Percentiles rank a stretch among this genome's conserved stretches.
Conservation (phyloP, 1,140 invertebrate species). For the Cepaea nemoralis region DNA sequence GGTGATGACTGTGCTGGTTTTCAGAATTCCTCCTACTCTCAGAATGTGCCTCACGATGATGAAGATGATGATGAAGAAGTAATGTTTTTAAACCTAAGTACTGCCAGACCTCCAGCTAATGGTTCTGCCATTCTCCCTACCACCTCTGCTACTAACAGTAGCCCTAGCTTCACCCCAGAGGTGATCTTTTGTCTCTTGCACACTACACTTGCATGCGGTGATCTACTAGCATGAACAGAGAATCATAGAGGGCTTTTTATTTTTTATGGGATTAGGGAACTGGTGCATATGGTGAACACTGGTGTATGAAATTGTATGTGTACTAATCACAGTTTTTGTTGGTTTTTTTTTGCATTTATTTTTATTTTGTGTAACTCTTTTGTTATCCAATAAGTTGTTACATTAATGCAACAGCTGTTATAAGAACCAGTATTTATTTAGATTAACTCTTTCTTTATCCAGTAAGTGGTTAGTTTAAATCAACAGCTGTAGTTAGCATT, state of each 20-base stretch:
- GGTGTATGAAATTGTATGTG: no score
- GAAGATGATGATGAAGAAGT: constrained; percentile 37
- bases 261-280: background rate
- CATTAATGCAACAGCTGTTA: no score
- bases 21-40: constrained; percentile 12
- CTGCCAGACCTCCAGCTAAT: background rate
- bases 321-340: no score
- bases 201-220: background rate
- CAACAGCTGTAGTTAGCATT: no score
- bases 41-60: background rate
- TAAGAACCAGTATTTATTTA: no score
- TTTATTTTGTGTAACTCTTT: no score
- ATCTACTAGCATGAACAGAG: background rate
- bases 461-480: no score
- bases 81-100: constrained; percentile 37
- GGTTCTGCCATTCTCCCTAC: background rate
- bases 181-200: background rate
- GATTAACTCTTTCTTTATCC: no score
- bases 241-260: background rate
- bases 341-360: no score
- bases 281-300: background rate
- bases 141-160: constrained; percentile 4
- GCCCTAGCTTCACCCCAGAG: background rate
- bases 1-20: background rate
- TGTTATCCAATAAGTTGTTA: no score